Evolutionary conservation across 2,113 vertebrate species (phyloP), one percentile per base, ranked within the genome.

Genomic region (Strigops habroptila): DNA sequence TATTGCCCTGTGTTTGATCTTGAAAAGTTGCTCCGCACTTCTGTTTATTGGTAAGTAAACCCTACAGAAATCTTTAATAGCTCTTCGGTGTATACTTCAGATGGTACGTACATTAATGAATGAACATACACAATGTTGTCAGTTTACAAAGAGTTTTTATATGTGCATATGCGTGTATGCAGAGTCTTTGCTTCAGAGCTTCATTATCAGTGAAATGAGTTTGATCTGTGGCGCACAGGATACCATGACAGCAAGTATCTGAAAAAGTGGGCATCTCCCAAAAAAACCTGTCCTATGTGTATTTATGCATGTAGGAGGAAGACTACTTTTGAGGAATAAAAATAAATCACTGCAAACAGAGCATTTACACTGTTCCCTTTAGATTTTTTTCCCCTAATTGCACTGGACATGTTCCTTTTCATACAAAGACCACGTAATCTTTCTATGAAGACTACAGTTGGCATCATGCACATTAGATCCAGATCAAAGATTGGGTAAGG

Each of bases 261-360:
- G 63, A 52, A 77, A 77, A 49, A 53, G 21, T 5, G 2, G 21
- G 13, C 18, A 41, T 5, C 10, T 23, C 49, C 43, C 10, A 3
- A 31, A 74, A 31, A 41, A 9, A 55, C 3, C 13, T 75, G 15
- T 23, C 37, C 28, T 24, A 9, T 21, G 14, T 3, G 12, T 41
- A 70, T 67, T 71, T 52, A 68, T 28, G 46, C 46, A 44, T 57
- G 80, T 30, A 81, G 52, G 22, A 51, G 15, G 14, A 73, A 74
- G 18, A 82, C 14, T 53, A 37, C 14, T 31, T 30, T 10, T 0
- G 2, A 12, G 6, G 18, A 7, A 5, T 7, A 14, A 14, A 35
- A 9, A 15, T 12, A 57, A 25, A 12, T 12, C 22, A 74, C 31
- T 15, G 21, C 25, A 57, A 80, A 55, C 30, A 64, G 28, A 77